phyloP scores from a whole-genome alignment of 2,113 vertebrate species.

The Labrus mixtus region DNA sequence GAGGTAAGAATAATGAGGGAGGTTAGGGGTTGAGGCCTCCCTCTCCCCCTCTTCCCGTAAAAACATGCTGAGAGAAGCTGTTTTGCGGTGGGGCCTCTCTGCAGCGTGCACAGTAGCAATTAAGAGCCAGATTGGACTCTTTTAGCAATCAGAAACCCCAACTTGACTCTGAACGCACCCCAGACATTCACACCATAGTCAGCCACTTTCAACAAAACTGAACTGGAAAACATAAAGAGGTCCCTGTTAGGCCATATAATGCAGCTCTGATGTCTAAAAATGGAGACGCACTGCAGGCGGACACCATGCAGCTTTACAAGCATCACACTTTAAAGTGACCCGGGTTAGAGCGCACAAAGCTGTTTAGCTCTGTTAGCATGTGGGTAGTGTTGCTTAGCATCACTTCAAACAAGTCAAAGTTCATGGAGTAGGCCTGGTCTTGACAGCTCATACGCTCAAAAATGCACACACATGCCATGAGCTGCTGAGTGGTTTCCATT shows the following conservation, averaged over 20 bases:
- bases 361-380: slow-evolving; percentile 18
- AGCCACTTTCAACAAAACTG: background rate
- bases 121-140: slow-evolving; percentile 56
- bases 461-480: slow-evolving; percentile 11
- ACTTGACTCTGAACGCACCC: slow-evolving; percentile 43
- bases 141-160: slow-evolving; percentile 54
- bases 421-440: slow-evolving; percentile 24
- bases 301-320: slow-evolving; percentile 54
- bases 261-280: slow-evolving; percentile 41
- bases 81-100: slow-evolving; percentile 58
- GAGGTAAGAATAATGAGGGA: slow-evolving; percentile 16
- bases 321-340: slow-evolving; percentile 45
- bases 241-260: background rate
- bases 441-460: slow-evolving; percentile 17
- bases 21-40: slow-evolving; percentile 9
- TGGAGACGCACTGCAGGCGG: slow-evolving; percentile 7
- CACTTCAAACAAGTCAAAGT: slow-evolving; percentile 42
- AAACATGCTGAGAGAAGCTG: slow-evolving; percentile 67
- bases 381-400: slow-evolving; percentile 43
- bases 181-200: slow-evolving; percentile 33
- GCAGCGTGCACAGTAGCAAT: slow-evolving; percentile 63
- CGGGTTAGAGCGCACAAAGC: slow-evolving; percentile 21
- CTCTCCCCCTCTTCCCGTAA: slow-evolving; percentile 36
- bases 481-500: slow-evolving; percentile 51
- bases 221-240: slow-evolving; percentile 1